Conservation (phyloP, 2,113 vertebrate genomes). For the Dasyornis broadbenti region DNA sequence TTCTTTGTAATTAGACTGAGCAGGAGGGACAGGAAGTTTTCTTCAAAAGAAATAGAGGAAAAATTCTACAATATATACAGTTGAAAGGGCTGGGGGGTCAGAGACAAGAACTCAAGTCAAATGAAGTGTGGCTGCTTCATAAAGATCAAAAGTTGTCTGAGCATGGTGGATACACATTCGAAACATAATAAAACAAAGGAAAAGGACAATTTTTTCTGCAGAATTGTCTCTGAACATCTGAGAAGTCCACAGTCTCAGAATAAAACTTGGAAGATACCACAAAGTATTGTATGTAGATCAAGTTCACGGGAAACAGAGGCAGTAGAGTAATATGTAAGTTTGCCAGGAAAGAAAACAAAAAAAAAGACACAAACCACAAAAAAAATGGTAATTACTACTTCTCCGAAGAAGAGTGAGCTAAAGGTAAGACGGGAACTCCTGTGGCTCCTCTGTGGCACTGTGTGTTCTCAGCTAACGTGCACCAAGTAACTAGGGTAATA, state of each 20-base stretch:
- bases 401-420: not conserved
- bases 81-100: not conserved
- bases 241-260: not conserved
- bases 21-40: not conserved
- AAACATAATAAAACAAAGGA: not conserved
- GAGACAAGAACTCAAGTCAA: not conserved
- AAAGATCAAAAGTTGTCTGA: not conserved
- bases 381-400: not conserved
- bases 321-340: not conserved
- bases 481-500: not conserved
- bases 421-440: not conserved
- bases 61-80: not conserved
- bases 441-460: not conserved
- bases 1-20: not conserved
- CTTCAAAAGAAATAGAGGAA: not conserved
- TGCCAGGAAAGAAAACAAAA: not conserved
- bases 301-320: not conserved
- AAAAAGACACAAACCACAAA: not conserved
- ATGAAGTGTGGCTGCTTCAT: not conserved
- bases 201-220: too few relatives aligned
- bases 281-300: not conserved
- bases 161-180: rapidly evolving
- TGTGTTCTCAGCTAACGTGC: not conserved
- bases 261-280: not conserved
- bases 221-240: not conserved